phyloP scores from a whole-genome alignment of 2,113 vertebrate species.

The Agapornis roseicollis region DNA sequence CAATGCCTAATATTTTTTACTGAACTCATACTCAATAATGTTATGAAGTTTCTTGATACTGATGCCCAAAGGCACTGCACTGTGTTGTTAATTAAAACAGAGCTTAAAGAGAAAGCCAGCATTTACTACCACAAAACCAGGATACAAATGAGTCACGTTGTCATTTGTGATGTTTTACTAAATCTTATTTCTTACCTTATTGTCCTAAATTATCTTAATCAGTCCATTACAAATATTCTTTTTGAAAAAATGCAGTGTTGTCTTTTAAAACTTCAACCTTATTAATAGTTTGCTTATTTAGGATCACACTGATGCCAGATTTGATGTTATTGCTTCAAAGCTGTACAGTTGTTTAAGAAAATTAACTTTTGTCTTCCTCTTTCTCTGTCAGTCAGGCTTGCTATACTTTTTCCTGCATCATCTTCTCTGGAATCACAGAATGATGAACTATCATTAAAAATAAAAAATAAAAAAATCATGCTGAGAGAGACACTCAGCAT shows the following conservation, averaged over 20 bases:
- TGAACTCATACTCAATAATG: neutral
- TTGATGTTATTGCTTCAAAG: neutral
- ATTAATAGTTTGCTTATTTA: neutral
- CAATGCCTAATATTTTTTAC: neutral
- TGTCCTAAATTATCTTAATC: neutral
- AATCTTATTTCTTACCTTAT: neutral
- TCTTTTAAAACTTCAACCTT: neutral
- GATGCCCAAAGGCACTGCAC: neutral
- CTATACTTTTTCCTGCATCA: neutral
- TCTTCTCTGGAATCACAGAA: neutral
- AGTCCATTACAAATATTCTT: neutral
- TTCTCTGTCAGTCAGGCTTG: neutral
- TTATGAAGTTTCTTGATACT: neutral
- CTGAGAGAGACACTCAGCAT: neutral
- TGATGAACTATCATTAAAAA: neutral
- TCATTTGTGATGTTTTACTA: neutral
- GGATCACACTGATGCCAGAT: neutral
- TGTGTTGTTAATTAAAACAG: neutral
- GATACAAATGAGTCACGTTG: neutral
- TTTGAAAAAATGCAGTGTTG: neutral
- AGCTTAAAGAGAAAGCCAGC: neutral
- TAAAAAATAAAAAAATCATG: neutral
- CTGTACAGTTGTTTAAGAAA: neutral
- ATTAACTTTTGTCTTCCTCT: neutral
- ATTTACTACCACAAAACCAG: neutral